These are phyloP conservation scores for Anolis apletophallus DNA, from an alignment of 2,797 vertebrate species.

Conservation along the genomic window DNA sequence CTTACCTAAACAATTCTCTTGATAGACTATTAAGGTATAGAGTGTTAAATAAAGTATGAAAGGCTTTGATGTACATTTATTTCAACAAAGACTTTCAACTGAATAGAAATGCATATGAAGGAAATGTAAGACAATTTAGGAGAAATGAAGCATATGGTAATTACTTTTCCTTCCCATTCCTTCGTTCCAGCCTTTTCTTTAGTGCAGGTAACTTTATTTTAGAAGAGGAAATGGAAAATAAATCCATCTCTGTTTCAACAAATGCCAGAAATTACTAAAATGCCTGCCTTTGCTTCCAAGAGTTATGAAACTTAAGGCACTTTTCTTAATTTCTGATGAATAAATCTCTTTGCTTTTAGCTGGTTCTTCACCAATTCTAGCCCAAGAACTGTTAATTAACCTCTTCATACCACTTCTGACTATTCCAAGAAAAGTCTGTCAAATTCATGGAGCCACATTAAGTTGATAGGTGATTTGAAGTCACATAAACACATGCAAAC, in stretches of 20 bases:
- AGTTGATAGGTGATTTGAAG: no score
- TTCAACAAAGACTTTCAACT: constrained; percentile 60
- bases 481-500: no score
- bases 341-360: background rate
- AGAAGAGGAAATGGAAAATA: constrained; percentile 15
- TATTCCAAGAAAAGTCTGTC: no score
- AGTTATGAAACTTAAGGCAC: background rate
- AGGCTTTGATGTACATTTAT: constrained; percentile 38
- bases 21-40: constrained; percentile 38
- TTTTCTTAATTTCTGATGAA: constrained; percentile 17
- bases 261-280: background rate
- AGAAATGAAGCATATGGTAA: background rate
- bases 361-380: background rate
- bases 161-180: background rate
- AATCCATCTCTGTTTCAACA: constrained; percentile 11
- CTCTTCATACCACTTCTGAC: background rate
- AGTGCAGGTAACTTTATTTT: constrained; percentile 26
- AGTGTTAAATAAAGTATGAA: constrained; percentile 65
- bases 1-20: constrained; percentile 63
- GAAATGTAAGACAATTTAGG: constrained; percentile 6
- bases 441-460: no score
- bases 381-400: background rate
- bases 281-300: background rate
- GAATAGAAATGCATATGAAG: constrained; percentile 38
- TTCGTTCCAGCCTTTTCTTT: background rate